Conservation (phyloP, 1,140 invertebrate genomes). For the Monochamus saltuarius region DNA sequence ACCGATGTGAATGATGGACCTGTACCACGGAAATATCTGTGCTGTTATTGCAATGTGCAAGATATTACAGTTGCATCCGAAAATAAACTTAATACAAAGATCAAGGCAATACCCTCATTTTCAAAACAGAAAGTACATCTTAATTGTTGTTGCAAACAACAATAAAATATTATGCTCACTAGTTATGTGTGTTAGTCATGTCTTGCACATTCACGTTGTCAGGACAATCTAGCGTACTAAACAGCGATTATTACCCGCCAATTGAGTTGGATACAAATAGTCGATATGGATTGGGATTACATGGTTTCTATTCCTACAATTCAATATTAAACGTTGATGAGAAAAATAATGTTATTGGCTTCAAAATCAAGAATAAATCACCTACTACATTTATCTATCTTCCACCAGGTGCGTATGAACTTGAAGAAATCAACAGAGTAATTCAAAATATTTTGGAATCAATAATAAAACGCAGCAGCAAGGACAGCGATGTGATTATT, state of each 20-base stretch:
- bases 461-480: not conserved
- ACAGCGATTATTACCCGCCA: too few species aligned
- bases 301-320: too few species aligned
- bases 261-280: too few species aligned
- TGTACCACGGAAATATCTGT: not conserved
- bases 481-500: not conserved
- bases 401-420: conserved; percentile 14
- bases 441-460: not conserved
- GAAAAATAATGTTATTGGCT: conserved; percentile 12
- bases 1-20: conserved; percentile 2
- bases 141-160: too few species aligned
- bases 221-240: too few species aligned
- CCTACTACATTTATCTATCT: not conserved
- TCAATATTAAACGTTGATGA: too few species aligned
- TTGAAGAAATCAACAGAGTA: conserved; percentile 7
- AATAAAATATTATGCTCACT: too few species aligned
- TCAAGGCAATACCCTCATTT: too few species aligned
- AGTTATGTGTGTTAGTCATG: too few species aligned
- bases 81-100: not conserved
- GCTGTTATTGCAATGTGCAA: not conserved
- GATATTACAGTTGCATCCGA: not conserved
- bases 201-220: too few species aligned
- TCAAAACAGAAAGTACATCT: too few species aligned
- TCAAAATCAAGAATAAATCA: not conserved
- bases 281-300: conserved; percentile 19